Evolutionary conservation across 2,797 vertebrate genomes (phyloP), one percentile per base, ranked within the genome.

Genomic region (Momotus momota): DNA sequence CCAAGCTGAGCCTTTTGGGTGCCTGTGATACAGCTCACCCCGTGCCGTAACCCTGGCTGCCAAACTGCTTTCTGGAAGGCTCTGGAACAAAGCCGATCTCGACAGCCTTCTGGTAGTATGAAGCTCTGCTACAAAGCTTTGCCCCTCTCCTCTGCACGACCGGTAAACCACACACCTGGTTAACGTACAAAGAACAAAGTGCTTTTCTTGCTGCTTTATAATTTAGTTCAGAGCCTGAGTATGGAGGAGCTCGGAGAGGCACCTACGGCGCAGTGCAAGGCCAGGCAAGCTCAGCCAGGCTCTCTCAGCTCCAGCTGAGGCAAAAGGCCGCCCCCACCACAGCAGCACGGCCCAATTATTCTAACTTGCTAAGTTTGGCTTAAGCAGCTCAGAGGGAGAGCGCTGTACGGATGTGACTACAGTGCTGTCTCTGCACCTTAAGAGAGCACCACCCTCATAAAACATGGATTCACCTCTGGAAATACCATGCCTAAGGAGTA

Each of bases 371-470:
- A 62, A 83, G 12, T 7, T 45, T 41, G 31, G 13, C 35, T 78
- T 61, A 65, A 78, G 12, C 11, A 81, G 31, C 22, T 27, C 31
- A 77, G 51, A 70, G 43, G 29, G 11, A 87, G 8, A 72, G 48
- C 0, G 0, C 7, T 67, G 29, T 3, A 52, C 18, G 43, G 10
- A 62, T 71, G 49, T 14, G 48, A 74, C 33, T 38, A 9, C 4
- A 55, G 22, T 3, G 33, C 45, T 67, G 27, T 10, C 41, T 81
- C 52, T 51, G 57, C 21, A 61, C n/a, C 52, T 62, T 41, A 5
- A 4, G 60, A 55, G 0, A 46, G 21, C 60, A 70, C 15, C 4
- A 9, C 65, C 45, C 51, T 49, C 0, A 0, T 12, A 3, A 71
- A 27, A 65, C 14, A 12, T 5, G 72, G 43, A 27, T 33, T 41